These are phyloP conservation scores for Phylloscopus whistleri DNA, from an alignment of 2,113 vertebrate genomes.

Conservation along the genomic window DNA sequence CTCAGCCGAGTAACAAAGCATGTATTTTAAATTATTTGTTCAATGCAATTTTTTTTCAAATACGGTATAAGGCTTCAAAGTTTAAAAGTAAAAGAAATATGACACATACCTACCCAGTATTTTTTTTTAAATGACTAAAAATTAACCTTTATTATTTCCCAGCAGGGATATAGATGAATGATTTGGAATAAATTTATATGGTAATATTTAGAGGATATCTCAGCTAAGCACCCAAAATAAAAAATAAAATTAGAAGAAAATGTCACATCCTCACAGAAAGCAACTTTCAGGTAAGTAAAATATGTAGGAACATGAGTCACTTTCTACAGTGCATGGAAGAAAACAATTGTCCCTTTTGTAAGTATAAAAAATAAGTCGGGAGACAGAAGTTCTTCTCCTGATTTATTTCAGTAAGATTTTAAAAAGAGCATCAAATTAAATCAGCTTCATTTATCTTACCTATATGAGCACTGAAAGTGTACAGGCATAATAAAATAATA, in stretches of 20 bases:
- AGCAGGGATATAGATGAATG: neutral
- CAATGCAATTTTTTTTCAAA: neutral
- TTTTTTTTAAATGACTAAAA: neutral
- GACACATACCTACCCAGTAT: neutral
- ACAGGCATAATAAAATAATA: neutral
- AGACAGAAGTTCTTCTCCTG: neutral
- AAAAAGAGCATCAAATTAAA: neutral
- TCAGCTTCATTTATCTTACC: neutral
- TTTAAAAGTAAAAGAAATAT: neutral
- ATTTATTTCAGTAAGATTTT: neutral
- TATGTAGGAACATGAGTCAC: neutral
- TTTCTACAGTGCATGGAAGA: neutral
- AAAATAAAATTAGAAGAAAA: neutral
- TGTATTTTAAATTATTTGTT: neutral
- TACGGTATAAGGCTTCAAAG: neutral
- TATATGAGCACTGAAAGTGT: neutral
- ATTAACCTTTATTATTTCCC: neutral
- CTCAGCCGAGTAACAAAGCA: neutral
- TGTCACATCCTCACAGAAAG: neutral
- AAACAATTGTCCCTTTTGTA: neutral
- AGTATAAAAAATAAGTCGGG: neutral
- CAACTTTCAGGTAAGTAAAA: neutral
- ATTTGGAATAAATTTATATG: neutral
- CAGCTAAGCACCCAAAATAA: neutral
- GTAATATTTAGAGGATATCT: neutral